phyloP scores from a whole-genome alignment of 2,113 vertebrate species.

The Solea solea region DNA sequence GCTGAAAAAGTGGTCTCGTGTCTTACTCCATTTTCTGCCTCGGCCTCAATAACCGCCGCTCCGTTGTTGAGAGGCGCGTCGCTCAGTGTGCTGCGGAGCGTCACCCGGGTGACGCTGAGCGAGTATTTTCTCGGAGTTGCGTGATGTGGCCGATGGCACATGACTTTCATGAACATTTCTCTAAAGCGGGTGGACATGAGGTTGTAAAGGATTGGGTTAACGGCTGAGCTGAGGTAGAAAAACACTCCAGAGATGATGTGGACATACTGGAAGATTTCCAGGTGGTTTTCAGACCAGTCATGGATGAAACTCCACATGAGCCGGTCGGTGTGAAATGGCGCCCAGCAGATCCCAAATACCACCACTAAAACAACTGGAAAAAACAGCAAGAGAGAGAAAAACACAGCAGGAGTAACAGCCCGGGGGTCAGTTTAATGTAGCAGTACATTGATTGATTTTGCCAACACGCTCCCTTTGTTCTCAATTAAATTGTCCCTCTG shows the following conservation, averaged over 20 bases:
- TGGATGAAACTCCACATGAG: constrained; percentile 93
- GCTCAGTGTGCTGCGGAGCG: constrained; percentile 84
- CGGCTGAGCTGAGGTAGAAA: constrained; percentile 92
- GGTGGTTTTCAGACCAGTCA: constrained; percentile 81
- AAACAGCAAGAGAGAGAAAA: constrained; percentile 6
- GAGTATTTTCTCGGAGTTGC: constrained; percentile 67
- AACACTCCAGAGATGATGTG: constrained; percentile 91
- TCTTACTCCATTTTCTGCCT: constrained; percentile 62
- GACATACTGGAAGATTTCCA: constrained; percentile 84
- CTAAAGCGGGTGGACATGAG: constrained; percentile 94
- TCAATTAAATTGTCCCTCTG: neutral
- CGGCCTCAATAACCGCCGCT: constrained; percentile 36
- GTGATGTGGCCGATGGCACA: constrained; percentile 73
- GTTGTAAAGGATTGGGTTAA: constrained; percentile 94
- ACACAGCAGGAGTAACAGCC: neutral
- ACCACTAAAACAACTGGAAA: constrained; percentile 89
- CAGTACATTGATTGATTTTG: neutral
- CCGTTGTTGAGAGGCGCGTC: constrained; percentile 75
- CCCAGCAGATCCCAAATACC: constrained; percentile 95
- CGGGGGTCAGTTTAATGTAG: neutral
- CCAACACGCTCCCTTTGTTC: neutral
- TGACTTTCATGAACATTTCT: constrained; percentile 91
- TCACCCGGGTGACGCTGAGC: constrained; percentile 82
- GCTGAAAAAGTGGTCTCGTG: constrained; percentile 44
- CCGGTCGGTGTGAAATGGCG: constrained; percentile 91